These are phyloP conservation scores for Sula dactylatra DNA, from an alignment of 2,113 vertebrate genomes.

Conservation along the genomic window DNA sequence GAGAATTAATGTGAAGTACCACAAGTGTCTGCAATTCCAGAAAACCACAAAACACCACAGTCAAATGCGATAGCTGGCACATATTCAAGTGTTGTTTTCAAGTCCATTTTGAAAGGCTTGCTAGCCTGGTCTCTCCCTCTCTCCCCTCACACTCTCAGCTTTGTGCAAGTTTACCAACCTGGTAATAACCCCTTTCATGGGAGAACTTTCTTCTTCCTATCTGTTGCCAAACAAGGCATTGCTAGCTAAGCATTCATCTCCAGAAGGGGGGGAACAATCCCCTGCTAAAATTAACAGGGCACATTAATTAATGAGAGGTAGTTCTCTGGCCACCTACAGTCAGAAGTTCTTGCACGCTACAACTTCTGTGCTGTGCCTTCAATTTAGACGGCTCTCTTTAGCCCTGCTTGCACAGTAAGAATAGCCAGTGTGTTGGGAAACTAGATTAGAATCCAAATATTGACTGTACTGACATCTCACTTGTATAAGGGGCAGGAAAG, in stretches of 20 bases:
- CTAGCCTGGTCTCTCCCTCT: neutral
- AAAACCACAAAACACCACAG: neutral
- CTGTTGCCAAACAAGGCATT: neutral
- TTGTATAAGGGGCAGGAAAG: neutral
- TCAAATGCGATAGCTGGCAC: neutral
- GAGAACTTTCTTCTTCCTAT: neutral
- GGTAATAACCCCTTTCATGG: neutral
- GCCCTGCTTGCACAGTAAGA: neutral
- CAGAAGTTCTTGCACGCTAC: neutral
- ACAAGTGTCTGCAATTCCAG: neutral
- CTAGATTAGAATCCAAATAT: neutral
- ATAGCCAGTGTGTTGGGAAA: neutral
- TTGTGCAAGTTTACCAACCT: neutral
- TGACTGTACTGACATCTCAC: neutral
- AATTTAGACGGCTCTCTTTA: neutral
- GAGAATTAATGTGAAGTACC: neutral
- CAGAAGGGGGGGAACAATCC: neutral
- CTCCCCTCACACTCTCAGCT: neutral
- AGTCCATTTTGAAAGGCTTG: neutral
- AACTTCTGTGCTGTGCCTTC: neutral
- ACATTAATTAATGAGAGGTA: neutral
- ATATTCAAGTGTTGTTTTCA: neutral
- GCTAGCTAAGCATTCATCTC: neutral
- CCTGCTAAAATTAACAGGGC: neutral
- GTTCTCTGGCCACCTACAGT: neutral